Evolutionary conservation across 2,888 invertebrate species (phyloP).

Genomic region (Aspidiotus rigidus): DNA sequence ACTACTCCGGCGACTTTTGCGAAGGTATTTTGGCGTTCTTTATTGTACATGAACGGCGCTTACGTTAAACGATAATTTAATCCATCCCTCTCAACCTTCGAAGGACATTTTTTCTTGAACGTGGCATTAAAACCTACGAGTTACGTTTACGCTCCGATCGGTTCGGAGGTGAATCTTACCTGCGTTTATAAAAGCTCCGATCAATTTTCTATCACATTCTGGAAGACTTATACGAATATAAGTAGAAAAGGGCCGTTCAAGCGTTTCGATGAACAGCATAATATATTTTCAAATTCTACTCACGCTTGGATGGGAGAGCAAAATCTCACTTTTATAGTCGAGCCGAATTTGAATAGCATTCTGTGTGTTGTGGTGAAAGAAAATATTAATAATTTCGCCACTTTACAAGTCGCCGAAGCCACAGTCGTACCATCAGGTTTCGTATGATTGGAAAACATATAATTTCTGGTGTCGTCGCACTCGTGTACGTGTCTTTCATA

Average conservation of each 20-base stretch:
- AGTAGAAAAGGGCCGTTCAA: neutral
- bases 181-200: constrained; percentile 48
- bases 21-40: constrained; percentile 41
- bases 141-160: constrained; percentile 41
- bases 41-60: too few species aligned
- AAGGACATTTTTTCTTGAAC: constrained; percentile 39
- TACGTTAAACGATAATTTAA: neutral
- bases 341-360: constrained; percentile 36
- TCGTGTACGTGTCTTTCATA: too few species aligned
- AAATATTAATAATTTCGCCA: constrained; percentile 29
- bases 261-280: neutral
- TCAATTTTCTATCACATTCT: constrained; percentile 42
- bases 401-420: too few species aligned
- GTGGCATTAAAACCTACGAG: constrained; percentile 47
- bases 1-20: constrained; percentile 61
- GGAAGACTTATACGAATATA: constrained; percentile 17
- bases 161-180: constrained; percentile 44
- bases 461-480: too few species aligned
- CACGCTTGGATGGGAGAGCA: neutral
- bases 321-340: constrained; percentile 17
- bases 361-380: constrained; percentile 42
- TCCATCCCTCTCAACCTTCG: neutral
- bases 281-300: too few species aligned
- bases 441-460: neutral
- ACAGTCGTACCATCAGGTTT: constrained; percentile 41